Percentiles rank a stretch among this genome's conserved stretches.
These are phyloP conservation scores for Trypoxylon attenuatum DNA, from an alignment of 2,888 invertebrate genomes.

Conservation along the genomic window DNA sequence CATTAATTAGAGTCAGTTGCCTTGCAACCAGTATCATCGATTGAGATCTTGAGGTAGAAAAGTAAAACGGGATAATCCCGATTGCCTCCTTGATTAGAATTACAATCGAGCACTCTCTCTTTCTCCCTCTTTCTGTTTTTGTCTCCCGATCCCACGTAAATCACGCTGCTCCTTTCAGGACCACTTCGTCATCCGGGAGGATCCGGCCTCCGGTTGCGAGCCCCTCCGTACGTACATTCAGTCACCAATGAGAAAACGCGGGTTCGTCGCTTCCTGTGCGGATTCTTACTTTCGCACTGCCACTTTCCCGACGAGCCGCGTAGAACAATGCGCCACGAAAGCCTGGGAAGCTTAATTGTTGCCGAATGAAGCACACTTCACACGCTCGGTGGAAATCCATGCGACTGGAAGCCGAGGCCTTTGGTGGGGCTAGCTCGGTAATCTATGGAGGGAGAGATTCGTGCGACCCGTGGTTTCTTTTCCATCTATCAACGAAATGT, in stretches of 20 bases:
- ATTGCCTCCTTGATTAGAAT: neutral
- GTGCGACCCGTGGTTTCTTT: constrained; percentile 35
- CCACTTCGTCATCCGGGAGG: constrained; percentile 6
- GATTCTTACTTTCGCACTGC: constrained; percentile 57
- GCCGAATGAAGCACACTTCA: constrained; percentile 49
- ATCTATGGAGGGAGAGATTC: too few relatives aligned
- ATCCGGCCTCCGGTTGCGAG: neutral
- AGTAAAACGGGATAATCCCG: neutral
- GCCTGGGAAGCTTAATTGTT: constrained; percentile 56
- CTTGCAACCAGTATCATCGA: neutral
- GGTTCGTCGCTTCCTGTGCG: constrained; percentile 34
- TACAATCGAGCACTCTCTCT: constrained; percentile 26
- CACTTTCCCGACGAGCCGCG: constrained; percentile 57
- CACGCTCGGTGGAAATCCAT: constrained; percentile 50
- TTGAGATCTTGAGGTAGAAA: neutral
- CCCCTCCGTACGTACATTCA: neutral
- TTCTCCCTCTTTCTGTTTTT: too few relatives aligned
- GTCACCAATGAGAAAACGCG: constrained; percentile 17
- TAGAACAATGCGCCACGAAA: constrained; percentile 56
- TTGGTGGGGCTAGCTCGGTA: too few relatives aligned
- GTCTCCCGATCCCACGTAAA: constrained; percentile 7
- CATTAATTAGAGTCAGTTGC: neutral
- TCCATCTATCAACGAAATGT: constrained; percentile 12
- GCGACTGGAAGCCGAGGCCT: constrained; percentile 16
- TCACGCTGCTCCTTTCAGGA: constrained; percentile 12